These are phyloP conservation scores for Lepisosteus osseus DNA, from an alignment of 2,113 vertebrate species.

Conservation along the genomic window DNA sequence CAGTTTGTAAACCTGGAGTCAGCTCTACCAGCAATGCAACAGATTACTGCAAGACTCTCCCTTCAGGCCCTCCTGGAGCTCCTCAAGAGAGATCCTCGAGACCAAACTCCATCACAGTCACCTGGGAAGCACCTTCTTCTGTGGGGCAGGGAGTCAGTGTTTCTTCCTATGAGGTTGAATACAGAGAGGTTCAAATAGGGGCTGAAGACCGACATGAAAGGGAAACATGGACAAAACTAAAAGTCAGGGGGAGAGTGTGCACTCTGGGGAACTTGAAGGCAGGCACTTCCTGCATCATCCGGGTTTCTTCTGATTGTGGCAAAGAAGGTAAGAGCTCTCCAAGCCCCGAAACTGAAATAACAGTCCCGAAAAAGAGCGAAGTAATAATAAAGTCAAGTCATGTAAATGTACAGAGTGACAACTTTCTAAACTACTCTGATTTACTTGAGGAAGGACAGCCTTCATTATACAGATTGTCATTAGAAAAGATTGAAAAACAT, in stretches of 20 bases:
- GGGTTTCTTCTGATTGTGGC: conserved; percentile 28
- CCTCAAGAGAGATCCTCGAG: conserved; percentile 16
- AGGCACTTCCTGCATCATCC: conserved; percentile 16
- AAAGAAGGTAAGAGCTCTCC: conserved; percentile 24
- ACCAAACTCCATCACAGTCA: conserved; percentile 14
- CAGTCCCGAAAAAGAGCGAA: background rate
- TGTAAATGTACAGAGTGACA: background rate
- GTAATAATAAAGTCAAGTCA: background rate
- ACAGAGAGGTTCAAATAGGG: conserved; percentile 8
- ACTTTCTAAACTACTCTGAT: conserved; percentile 13
- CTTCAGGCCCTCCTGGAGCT: conserved; percentile 29
- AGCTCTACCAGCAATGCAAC: conserved; percentile 28
- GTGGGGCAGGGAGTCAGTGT: conserved; percentile 25
- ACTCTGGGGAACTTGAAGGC: conserved; percentile 22
- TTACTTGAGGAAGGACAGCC: conserved; percentile 26
- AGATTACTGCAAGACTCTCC: conserved; percentile 19
- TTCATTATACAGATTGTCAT: background rate
- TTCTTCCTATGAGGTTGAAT: conserved; percentile 27
- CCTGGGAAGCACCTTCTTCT: conserved; percentile 30
- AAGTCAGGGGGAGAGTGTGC: conserved; percentile 22
- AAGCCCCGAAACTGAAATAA: conserved; percentile 17
- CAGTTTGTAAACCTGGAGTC: conserved; percentile 33
- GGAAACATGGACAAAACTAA: conserved; percentile 20
- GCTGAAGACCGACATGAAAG: background rate
- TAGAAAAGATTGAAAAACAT: conserved; percentile 5